These are phyloP conservation scores for Tipula unca DNA, from an alignment of 2,888 invertebrate genomes.

Conservation along the genomic window DNA sequence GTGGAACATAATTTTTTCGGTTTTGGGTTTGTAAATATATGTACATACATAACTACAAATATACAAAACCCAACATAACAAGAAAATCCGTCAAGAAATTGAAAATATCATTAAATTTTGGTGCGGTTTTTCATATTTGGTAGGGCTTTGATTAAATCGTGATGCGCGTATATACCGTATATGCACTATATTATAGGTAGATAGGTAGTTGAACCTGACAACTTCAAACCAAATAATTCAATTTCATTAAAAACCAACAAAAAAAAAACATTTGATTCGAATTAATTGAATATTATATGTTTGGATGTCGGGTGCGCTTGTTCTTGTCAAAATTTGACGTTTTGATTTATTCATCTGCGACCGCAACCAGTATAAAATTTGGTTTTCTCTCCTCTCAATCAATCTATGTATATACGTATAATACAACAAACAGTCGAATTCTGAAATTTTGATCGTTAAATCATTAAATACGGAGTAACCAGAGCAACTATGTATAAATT, in stretches of 20 bases:
- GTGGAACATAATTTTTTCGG: background rate
- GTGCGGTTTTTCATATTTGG: slow-evolving; percentile 3
- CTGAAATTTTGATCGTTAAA: too few relatives aligned
- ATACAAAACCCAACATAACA: too few relatives aligned
- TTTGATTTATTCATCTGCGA: background rate
- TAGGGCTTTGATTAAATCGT: background rate
- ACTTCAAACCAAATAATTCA: background rate
- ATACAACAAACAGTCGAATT: too few relatives aligned
- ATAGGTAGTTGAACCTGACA: background rate
- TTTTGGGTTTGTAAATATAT: too few relatives aligned
- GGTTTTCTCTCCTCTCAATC: too few relatives aligned
- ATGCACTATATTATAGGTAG: background rate
- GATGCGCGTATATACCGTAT: background rate
- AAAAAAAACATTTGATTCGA: background rate
- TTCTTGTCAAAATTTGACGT: background rate
- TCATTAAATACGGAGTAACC: too few relatives aligned
- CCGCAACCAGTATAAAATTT: too few relatives aligned
- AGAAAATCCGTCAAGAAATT: background rate
- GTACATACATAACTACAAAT: background rate
- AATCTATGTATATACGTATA: too few relatives aligned
- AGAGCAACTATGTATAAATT: too few relatives aligned
- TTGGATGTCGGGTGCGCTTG: background rate
- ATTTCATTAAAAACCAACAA: background rate
- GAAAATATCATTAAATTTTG: background rate
- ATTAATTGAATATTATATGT: background rate